phyloP scores from a whole-genome alignment of 2,113 vertebrate genomes.

The Limnothrissa miodon region DNA sequence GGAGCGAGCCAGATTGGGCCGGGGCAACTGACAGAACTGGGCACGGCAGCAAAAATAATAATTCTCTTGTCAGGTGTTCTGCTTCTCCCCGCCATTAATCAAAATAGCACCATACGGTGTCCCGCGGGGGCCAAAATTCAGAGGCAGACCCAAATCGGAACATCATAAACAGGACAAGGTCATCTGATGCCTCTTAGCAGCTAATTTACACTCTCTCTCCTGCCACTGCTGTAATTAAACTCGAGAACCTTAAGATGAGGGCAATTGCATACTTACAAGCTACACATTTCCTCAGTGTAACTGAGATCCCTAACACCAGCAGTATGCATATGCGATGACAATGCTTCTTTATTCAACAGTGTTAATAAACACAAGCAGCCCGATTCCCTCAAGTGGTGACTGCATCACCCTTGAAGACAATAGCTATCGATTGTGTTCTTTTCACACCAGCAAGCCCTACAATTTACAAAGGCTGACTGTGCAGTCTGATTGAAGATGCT shows the following conservation, averaged over 20 bases:
- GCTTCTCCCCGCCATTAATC: slow-evolving; percentile 10
- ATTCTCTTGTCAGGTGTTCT: slow-evolving; percentile 26
- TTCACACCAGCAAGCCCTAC: not conserved
- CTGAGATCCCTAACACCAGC: not conserved
- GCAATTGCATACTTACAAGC: not conserved
- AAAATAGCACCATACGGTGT: not conserved
- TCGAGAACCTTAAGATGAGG: not conserved
- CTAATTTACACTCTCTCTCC: not conserved
- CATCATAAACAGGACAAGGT: slow-evolving; percentile 33
- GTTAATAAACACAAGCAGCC: not conserved
- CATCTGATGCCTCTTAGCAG: not conserved
- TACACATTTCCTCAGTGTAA: not conserved
- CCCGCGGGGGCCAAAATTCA: not conserved
- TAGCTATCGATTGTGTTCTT: not conserved
- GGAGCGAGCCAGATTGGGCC: not conserved
- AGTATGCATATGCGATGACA: not conserved
- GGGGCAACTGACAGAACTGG: slow-evolving; percentile 32
- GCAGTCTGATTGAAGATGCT: not conserved
- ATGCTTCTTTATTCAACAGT: not conserved
- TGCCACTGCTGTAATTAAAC: not conserved
- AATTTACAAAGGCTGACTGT: not conserved
- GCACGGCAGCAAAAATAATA: slow-evolving; percentile 55
- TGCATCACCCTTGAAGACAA: slow-evolving; percentile 11
- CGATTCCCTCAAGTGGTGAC: not conserved
- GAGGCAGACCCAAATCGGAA: slow-evolving; percentile 13